Conservation (phyloP, 2,113 vertebrate genomes). For the Motacilla alba region DNA sequence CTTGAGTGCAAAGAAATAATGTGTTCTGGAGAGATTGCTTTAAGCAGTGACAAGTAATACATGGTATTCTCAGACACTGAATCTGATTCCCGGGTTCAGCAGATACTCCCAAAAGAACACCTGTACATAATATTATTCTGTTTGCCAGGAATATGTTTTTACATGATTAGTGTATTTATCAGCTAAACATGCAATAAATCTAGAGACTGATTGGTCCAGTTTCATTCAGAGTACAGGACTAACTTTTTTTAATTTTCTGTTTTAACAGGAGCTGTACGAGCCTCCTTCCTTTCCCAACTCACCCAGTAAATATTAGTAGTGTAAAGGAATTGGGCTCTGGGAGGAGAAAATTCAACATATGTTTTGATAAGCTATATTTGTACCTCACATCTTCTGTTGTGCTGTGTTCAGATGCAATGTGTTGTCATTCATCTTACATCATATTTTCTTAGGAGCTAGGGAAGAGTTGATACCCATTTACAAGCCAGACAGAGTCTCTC, state of each 20-base stretch:
- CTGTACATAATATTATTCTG: background rate
- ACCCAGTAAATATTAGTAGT: background rate
- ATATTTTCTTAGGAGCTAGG: background rate
- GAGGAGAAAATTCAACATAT: background rate
- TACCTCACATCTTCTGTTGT: background rate
- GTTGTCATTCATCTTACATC: background rate
- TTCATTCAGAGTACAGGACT: background rate
- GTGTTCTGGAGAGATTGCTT: background rate
- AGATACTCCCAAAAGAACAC: background rate
- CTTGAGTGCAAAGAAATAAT: background rate
- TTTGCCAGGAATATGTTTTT: background rate
- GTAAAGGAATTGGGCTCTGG: background rate
- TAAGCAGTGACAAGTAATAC: background rate
- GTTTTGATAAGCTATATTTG: background rate
- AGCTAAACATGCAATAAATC: background rate
- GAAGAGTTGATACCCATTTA: background rate
- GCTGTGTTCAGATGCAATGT: background rate
- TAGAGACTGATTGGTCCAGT: background rate
- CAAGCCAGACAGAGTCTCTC: background rate
- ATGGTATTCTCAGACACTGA: background rate
- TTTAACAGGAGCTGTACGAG: background rate
- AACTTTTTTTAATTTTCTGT: background rate
- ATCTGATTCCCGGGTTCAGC: background rate
- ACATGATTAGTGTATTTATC: background rate
- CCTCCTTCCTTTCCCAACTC: background rate